Conservation (phyloP, 2,888 invertebrate species). For the Perizoma flavofasciatum region DNA sequence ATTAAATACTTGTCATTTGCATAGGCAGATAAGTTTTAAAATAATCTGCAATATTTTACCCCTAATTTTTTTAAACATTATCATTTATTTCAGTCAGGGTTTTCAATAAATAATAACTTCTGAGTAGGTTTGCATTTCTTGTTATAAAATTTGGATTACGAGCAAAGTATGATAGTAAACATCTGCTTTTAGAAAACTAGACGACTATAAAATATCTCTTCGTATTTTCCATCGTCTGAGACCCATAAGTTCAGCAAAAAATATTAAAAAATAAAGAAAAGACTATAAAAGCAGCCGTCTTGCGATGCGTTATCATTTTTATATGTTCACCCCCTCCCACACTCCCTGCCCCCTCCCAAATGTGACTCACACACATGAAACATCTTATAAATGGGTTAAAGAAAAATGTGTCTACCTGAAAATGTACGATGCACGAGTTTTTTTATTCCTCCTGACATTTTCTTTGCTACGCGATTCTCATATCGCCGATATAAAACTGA, state of each 20-base stretch:
- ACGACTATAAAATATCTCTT: conserved; percentile 34
- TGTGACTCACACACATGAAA: conserved; percentile 66
- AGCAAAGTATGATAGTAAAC: conserved; percentile 1
- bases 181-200: conserved; percentile 28
- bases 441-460: conserved; percentile 79
- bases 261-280: conserved; percentile 82
- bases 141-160: too few species aligned
- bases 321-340: conserved; percentile 72
- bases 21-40: too few species aligned
- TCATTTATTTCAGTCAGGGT: too few species aligned
- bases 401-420: conserved; percentile 84
- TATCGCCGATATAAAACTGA: conserved; percentile 84
- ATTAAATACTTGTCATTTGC: too few species aligned
- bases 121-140: too few species aligned
- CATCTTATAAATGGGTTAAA: conserved; percentile 82
- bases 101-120: too few species aligned
- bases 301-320: conserved; percentile 84
- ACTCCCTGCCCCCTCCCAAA: conserved; percentile 61
- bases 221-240: conserved; percentile 36
- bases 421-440: conserved; percentile 82
- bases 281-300: conserved; percentile 83
- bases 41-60: too few species aligned
- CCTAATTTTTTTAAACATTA: too few species aligned
- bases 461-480: conserved; percentile 83
- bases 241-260: conserved; percentile 67